Evolutionary conservation across 2,888 invertebrate species (phyloP).

Genomic region (Pristionchus maxplancki): DNA sequence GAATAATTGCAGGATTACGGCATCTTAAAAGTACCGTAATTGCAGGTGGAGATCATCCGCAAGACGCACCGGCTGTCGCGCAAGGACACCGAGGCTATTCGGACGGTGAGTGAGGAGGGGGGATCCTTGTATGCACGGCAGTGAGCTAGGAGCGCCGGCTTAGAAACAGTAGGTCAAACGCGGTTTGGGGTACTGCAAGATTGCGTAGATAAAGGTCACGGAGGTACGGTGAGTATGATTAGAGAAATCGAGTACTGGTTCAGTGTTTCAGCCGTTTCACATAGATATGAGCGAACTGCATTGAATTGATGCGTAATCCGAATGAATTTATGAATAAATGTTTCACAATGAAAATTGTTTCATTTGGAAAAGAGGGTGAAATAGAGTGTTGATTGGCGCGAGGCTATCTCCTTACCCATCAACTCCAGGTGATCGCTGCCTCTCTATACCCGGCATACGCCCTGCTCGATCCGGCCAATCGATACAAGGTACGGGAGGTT

Average conservation of each 20-base stretch:
- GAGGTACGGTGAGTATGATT: no score
- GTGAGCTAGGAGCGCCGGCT: no score
- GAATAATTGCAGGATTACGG: no score
- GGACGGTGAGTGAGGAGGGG: constrained; percentile 10
- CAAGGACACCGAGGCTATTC: constrained; percentile 59
- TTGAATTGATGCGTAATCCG: background rate
- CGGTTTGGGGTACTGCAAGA: no score
- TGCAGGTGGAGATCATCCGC: constrained; percentile 56
- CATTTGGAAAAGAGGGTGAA: no score
- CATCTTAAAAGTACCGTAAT: no score
- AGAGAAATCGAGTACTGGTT: background rate
- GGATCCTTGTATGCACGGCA: no score
- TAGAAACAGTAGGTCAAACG: no score
- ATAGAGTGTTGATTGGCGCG: no score
- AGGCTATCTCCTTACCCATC: constrained; percentile 74
- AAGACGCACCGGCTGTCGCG: constrained; percentile 61
- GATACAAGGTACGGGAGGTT: constrained; percentile 84
- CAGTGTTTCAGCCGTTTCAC: background rate
- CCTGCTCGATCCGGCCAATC: constrained; percentile 94
- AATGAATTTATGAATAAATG: background rate
- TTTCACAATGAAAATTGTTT: background rate
- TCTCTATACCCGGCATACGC: constrained; percentile 96
- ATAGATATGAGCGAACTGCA: background rate
- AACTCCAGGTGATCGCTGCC: constrained; percentile 85
- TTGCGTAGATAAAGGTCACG: no score